Evolutionary conservation across 2,888 invertebrate species (phyloP).

Genomic region (Psylliodes chrysocephalus): DNA sequence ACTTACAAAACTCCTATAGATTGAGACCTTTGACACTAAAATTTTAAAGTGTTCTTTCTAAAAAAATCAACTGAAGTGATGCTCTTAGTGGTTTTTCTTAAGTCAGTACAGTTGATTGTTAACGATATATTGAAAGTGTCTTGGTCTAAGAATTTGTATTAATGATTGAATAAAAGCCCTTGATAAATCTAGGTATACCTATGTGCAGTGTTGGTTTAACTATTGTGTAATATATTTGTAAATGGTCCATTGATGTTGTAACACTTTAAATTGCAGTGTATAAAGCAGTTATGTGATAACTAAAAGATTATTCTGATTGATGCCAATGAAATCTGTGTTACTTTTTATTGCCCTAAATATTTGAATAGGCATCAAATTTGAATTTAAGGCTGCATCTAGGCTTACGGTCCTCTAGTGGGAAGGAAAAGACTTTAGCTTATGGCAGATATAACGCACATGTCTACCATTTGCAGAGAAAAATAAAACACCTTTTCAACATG

Average conservation of each 20-base stretch:
- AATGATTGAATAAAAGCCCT: slow-evolving; percentile 2
- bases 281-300: too few species aligned
- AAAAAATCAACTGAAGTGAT: slow-evolving; percentile 29
- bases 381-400: too few species aligned
- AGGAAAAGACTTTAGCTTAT: too few species aligned
- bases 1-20: slow-evolving; percentile 28
- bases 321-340: too few species aligned
- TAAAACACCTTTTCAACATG: too few species aligned
- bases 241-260: neutral
- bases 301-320: too few species aligned
- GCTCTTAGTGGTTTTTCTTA: slow-evolving; percentile 11
- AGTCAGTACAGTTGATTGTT: slow-evolving; percentile 24
- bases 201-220: slow-evolving; percentile 21
- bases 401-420: too few species aligned
- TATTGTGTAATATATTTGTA: slow-evolving; percentile 22
- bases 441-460: too few species aligned
- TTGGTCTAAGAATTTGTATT: slow-evolving; percentile 22
- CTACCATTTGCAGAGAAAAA: too few species aligned
- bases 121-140: slow-evolving; percentile 19
- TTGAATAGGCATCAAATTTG: too few species aligned
- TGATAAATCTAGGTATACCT: neutral
- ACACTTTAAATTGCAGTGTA: neutral
- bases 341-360: too few species aligned
- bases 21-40: slow-evolving; percentile 29
- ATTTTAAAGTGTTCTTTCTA: slow-evolving; percentile 17